Conservation (phyloP, 2,113 vertebrate species). For the Ceratotherium simum region DNA sequence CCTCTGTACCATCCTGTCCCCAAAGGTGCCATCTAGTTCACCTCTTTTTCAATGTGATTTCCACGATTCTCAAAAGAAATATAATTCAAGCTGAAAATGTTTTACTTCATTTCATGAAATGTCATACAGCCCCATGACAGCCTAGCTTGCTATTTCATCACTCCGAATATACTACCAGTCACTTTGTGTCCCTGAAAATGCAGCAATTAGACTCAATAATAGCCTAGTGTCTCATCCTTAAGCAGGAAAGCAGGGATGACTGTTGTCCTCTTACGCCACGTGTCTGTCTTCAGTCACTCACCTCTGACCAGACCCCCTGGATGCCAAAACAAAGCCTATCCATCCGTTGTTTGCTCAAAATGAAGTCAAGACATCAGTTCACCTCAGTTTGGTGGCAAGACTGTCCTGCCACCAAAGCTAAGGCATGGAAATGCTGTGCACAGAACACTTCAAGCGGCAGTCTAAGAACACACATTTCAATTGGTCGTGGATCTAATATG, state of each 20-base stretch:
- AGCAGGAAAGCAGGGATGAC: background rate
- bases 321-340: background rate
- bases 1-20: background rate
- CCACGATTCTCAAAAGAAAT: background rate
- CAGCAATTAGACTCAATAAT: background rate
- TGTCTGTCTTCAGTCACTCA: background rate
- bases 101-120: background rate
- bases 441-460: slow-evolving; percentile 11
- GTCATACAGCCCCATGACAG: background rate
- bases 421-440: background rate
- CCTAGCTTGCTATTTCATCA: background rate
- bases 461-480: background rate
- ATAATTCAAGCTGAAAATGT: slow-evolving; percentile 23
- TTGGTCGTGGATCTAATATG: background rate
- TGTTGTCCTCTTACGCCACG: background rate
- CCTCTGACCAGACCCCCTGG: background rate
- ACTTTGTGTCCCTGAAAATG: background rate
- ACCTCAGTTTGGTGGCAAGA: too few species aligned
- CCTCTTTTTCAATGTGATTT: background rate
- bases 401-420: background rate
- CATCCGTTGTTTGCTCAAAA: slow-evolving; percentile 3
- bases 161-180: background rate
- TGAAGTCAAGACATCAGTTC: slow-evolving; percentile 29
- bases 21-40: background rate
- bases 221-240: background rate